Base-by-base conservation (phyloP, 2,888 invertebrate genomes). In the Notodonta ziczac region DNA sequence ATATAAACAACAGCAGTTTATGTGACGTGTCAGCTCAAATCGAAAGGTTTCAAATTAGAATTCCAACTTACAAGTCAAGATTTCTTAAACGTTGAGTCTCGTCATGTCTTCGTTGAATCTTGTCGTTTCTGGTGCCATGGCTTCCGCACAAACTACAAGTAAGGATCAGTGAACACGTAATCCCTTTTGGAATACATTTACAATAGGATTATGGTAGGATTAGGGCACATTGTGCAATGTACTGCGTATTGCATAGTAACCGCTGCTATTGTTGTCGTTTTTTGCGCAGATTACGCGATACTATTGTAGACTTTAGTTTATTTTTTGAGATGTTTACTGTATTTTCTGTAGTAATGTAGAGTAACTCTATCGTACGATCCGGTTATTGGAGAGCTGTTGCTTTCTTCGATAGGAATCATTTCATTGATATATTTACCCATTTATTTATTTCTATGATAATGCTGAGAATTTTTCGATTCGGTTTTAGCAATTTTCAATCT, bases 201-300 rank as follows among this genome's bases (percentile, higher is more conserved):
- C 52, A 56, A 48, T 57, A 55, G 40, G 56, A 70, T 70, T 74
- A 67, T 67, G 59, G 35, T 0, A 6, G 65, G 64, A 71, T 74
- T 76, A 69, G 14, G 54, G 40, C 40, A 53, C 56, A 52, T 73
- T 73, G 69, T 66, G 71, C 73, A 74, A 70, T 42, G 52, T 59
- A 16, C 59, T 48, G 39, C 42, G 32, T 57, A 59, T 32, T 58
- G 51, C 56, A 16, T 58, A 65, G 54, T 54, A 46, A 57, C 46
- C 56, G 48, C 40, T 60, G 53, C 55, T 57, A 53, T 70, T 70
- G 60, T 60, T 0, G 32, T 9, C 7, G 7, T 59, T 65, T 69
- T 65, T 65, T 70, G 7, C n/a, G 13, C 13, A 51, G 53, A 59
- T 65, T 62, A 60, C 5, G 52, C 48, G 56, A 40, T 53, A 13